A percentile compares a stretch with the other conserved stretches of the same genome.
These are phyloP conservation scores for Campoletis raptor DNA, from an alignment of 2,888 invertebrate species.

Conservation along the genomic window DNA sequence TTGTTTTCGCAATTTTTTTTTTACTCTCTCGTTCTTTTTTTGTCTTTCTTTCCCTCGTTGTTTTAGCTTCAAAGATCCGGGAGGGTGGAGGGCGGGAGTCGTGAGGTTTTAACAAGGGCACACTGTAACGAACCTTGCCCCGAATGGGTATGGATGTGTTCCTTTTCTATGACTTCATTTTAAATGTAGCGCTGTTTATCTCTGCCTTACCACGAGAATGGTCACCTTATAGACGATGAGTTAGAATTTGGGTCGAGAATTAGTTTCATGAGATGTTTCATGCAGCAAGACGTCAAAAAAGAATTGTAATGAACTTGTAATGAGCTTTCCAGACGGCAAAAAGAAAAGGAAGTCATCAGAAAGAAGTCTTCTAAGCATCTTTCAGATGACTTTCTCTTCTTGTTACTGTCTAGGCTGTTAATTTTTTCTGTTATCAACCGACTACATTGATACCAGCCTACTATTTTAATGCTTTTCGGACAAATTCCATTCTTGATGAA, in stretches of 20 bases:
- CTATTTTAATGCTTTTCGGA: neutral
- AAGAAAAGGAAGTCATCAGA: no score
- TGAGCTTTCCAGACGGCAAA: neutral
- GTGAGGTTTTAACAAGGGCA: conserved; percentile 45
- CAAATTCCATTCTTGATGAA: neutral
- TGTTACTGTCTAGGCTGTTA: neutral
- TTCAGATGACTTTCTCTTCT: no score
- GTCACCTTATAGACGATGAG: conserved; percentile 17
- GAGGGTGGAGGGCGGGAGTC: conserved; percentile 10
- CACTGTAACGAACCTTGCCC: conserved; percentile 43
- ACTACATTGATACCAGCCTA: neutral
- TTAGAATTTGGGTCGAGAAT: conserved; percentile 14
- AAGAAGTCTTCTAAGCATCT: no score
- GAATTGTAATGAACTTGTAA: conserved; percentile 22
- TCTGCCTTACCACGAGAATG: neutral
- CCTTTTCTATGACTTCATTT: neutral
- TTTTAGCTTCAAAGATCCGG: neutral
- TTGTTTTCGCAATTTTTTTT: conserved; percentile 53
- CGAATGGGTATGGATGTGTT: neutral
- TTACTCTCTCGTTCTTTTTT: conserved; percentile 62
- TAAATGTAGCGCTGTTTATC: neutral
- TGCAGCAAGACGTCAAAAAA: neutral
- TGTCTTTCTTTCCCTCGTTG: conserved; percentile 60
- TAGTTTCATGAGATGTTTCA: neutral
- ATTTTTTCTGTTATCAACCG: neutral